Percentiles rank a stretch among this genome's conserved stretches.
These are phyloP conservation scores for Abramis brama DNA, from an alignment of 2,113 vertebrate genomes.

Conservation along the genomic window DNA sequence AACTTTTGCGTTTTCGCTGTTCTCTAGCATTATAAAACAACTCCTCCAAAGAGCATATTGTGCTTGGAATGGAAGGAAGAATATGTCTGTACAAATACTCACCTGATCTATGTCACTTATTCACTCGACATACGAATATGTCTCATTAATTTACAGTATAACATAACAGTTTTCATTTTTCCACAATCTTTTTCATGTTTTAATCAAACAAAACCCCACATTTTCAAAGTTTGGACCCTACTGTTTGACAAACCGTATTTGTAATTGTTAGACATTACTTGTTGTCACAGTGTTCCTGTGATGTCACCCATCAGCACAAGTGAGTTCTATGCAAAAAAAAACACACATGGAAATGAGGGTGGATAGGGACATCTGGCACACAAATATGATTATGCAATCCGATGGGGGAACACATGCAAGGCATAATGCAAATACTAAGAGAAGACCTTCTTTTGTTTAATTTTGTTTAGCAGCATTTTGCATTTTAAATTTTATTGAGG, in stretches of 20 bases:
- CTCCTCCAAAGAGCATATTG: not conserved
- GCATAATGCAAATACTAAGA: slow-evolving; percentile 45
- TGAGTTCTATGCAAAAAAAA: slow-evolving; percentile 50
- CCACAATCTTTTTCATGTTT: not conserved
- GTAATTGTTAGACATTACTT: not conserved
- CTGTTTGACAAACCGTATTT: not conserved
- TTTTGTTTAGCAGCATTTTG: not conserved
- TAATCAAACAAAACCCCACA: not conserved
- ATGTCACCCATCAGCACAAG: not conserved
- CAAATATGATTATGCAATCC: slow-evolving; percentile 51
- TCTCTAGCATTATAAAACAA: not conserved
- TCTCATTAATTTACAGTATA: not conserved
- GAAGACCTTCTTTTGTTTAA: slow-evolving; percentile 35
- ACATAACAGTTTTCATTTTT: not conserved
- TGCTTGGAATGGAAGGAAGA: not conserved
- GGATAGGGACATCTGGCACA: slow-evolving; percentile 42
- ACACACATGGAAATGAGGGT: slow-evolving; percentile 46
- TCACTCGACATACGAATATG: not conserved
- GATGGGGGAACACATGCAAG: slow-evolving; percentile 53
- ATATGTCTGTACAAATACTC: not conserved
- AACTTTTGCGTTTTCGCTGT: no score
- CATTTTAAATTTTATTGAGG: not conserved
- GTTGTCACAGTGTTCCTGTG: not conserved
- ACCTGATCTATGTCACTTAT: not conserved
- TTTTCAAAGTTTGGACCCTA: not conserved